A percentile compares a stretch with the other conserved stretches of the same genome.
Conservation (phyloP, 1,140 invertebrate genomes). For the Drosophila santomea region DNA sequence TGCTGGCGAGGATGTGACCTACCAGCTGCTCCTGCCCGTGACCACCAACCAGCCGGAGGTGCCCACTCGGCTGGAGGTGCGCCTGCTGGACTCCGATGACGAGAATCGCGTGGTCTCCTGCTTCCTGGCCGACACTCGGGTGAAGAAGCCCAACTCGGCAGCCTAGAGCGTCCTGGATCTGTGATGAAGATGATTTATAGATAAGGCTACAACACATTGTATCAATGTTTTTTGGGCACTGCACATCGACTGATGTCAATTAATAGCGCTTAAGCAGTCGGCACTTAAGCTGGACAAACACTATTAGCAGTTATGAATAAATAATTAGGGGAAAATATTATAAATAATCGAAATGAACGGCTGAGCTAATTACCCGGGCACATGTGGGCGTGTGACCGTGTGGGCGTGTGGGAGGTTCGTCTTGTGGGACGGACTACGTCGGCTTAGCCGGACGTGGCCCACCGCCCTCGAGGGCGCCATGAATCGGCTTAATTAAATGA, state of each 20-base stretch:
- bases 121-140: conserved; percentile 65
- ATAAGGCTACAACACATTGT: conserved; percentile 57
- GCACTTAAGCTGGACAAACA: conserved; percentile 50
- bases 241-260: conserved; percentile 43
- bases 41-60: conserved; percentile 60
- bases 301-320: conserved; percentile 79
- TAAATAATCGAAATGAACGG: conserved; percentile 64
- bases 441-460: conserved; percentile 31
- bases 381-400: conserved; percentile 1
- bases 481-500: conserved; percentile 84
- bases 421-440: conserved; percentile 30
- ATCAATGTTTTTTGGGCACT: conserved; percentile 62
- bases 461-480: conserved; percentile 18
- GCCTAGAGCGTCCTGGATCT: background rate
- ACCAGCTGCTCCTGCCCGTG: conserved; percentile 58
- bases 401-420: no score
- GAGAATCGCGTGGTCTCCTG: conserved; percentile 54
- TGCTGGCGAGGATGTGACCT: conserved; percentile 76
- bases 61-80: conserved; percentile 64
- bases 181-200: background rate
- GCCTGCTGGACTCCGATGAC: conserved; percentile 44
- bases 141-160: conserved; percentile 48
- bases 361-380: conserved; percentile 61
- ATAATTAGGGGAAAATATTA: conserved; percentile 75
- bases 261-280: conserved; percentile 48